Evolutionary conservation across 1,140 invertebrate species (phyloP).

Genomic region (Littorina saxatilis): DNA sequence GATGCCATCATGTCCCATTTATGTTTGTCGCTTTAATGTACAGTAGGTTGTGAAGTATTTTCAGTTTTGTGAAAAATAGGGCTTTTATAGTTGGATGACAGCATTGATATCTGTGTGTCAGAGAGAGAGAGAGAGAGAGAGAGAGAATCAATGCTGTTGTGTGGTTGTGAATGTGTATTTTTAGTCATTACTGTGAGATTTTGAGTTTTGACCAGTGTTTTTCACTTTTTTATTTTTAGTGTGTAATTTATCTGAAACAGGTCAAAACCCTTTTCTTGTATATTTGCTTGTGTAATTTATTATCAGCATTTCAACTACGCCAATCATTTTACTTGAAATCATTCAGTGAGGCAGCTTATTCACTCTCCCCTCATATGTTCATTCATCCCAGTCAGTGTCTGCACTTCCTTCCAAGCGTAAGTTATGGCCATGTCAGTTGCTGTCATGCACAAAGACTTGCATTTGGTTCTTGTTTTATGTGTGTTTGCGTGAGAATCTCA

Average conservation of each 20-base stretch:
- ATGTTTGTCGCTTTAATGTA: conserved; percentile 10
- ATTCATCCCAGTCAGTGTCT: background rate
- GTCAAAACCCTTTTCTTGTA: background rate
- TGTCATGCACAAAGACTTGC: background rate
- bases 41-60: background rate
- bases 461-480: background rate
- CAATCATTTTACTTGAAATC: background rate
- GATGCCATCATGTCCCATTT: conserved; percentile 3
- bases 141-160: background rate
- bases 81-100: background rate
- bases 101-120: background rate
- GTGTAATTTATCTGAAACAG: background rate
- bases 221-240: background rate
- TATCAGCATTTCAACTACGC: background rate
- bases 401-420: background rate
- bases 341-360: conserved; percentile 21
- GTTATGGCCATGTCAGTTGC: background rate
- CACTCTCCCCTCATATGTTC: background rate
- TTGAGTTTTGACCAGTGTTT: background rate
- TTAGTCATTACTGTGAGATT: background rate
- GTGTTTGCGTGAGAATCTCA: background rate
- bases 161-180: background rate
- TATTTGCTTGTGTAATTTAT: background rate
- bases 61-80: background rate
- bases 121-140: background rate